These are phyloP conservation scores for Neoarius graeffei DNA, from an alignment of 2,113 vertebrate species.

Conservation along the genomic window DNA sequence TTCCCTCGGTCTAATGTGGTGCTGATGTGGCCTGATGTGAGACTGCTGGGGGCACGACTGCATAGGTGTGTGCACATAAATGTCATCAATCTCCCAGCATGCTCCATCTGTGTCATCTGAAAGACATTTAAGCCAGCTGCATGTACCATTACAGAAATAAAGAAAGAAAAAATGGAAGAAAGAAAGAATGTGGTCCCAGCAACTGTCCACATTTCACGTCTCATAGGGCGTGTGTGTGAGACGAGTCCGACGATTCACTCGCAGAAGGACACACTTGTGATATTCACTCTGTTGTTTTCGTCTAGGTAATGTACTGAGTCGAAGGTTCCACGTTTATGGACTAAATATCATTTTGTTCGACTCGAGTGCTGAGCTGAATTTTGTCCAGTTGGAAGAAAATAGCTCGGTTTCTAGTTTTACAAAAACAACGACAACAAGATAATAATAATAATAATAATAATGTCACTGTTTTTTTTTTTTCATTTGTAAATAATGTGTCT, in stretches of 20 bases:
- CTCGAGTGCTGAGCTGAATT: neutral
- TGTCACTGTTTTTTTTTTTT: neutral
- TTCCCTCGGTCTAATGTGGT: slow-evolving; percentile 71
- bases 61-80: slow-evolving; percentile 69
- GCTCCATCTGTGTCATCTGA: slow-evolving; percentile 73
- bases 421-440: too few species aligned
- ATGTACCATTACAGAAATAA: slow-evolving; percentile 53
- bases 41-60: slow-evolving; percentile 71
- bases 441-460: neutral
- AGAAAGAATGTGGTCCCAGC: slow-evolving; percentile 29
- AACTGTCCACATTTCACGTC: slow-evolving; percentile 43
- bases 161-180: slow-evolving; percentile 25
- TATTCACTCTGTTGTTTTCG: slow-evolving; percentile 13
- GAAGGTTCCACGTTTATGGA: neutral
- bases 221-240: slow-evolving; percentile 18
- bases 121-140: slow-evolving; percentile 68
- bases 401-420: neutral
- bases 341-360: neutral
- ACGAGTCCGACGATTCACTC: slow-evolving; percentile 12
- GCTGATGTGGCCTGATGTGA: slow-evolving; percentile 75
- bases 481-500: neutral
- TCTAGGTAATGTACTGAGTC: slow-evolving; percentile 22
- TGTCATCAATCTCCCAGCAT: slow-evolving; percentile 75
- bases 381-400: neutral
- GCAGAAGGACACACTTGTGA: neutral